Evolutionary conservation across 2,797 vertebrate genomes (phyloP).

Genomic region (Cuniculus paca): DNA sequence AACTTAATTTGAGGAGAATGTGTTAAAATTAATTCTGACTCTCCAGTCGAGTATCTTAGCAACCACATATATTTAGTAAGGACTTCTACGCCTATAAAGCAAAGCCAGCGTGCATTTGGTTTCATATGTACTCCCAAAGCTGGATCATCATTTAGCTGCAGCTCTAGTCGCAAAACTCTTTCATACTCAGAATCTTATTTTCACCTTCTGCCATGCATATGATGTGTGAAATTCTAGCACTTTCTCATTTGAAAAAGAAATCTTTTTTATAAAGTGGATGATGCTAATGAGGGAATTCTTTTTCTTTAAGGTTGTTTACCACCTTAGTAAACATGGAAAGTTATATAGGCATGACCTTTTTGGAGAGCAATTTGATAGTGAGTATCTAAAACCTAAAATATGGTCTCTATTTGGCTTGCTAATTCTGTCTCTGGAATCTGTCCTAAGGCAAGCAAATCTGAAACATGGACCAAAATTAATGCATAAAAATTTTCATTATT

Average conservation of each 20-base stretch:
- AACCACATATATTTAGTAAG: slow-evolving; percentile 81
- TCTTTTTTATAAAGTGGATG: slow-evolving; percentile 40
- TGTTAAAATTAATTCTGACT: slow-evolving; percentile 76
- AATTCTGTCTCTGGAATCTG: slow-evolving; percentile 57
- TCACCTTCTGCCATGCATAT: slow-evolving; percentile 58
- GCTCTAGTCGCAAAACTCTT: slow-evolving; percentile 63
- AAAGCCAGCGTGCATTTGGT: neutral
- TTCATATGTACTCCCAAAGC: slow-evolving; percentile 30
- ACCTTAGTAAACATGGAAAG: slow-evolving; percentile 67
- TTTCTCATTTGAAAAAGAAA: slow-evolving; percentile 68
- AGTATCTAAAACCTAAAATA: slow-evolving; percentile 58
- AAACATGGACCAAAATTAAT: slow-evolving; percentile 56
- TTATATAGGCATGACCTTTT: slow-evolving; percentile 58
- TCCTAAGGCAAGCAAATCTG: slow-evolving; percentile 49
- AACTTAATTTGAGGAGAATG: slow-evolving; percentile 75
- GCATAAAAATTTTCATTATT: slow-evolving; percentile 63
- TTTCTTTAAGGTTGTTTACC: slow-evolving; percentile 48
- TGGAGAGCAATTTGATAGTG: slow-evolving; percentile 40
- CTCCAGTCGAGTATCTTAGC: slow-evolving; percentile 77
- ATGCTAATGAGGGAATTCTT: slow-evolving; percentile 47
- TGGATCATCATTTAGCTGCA: slow-evolving; percentile 66
- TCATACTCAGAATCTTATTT: slow-evolving; percentile 68
- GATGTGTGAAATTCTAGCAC: slow-evolving; percentile 72
- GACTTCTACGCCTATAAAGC: slow-evolving; percentile 60
- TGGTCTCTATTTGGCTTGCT: slow-evolving; percentile 55